Conservation (phyloP, 1,140 invertebrate species). For the Doryteuthis pealeii region DNA sequence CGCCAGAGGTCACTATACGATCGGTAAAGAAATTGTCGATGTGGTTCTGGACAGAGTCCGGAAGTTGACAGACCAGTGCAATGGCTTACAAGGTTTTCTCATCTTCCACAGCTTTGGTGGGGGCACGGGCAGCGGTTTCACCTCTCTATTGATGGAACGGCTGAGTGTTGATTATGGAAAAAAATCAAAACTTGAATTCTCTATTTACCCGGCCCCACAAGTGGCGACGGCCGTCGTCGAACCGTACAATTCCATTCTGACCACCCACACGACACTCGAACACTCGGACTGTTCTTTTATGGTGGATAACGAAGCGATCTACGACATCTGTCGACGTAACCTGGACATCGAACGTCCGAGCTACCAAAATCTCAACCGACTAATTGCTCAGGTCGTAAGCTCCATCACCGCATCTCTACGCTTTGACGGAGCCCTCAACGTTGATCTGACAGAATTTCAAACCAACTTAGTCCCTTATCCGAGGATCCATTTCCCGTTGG, state of each 20-base stretch:
- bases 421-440: conserved; percentile 73
- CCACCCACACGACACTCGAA: conserved; percentile 66
- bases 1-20: conserved; percentile 55
- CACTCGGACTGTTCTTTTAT: conserved; percentile 75
- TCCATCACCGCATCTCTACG: conserved; percentile 67
- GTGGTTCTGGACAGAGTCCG: conserved; percentile 33
- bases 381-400: conserved; percentile 60
- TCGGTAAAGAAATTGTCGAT: conserved; percentile 56
- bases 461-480: conserved; percentile 66
- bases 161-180: conserved; percentile 86
- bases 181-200: conserved; percentile 74
- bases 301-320: conserved; percentile 61
- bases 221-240: conserved; percentile 59
- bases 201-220: conserved; percentile 55
- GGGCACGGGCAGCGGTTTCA: conserved; percentile 72
- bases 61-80: conserved; percentile 43
- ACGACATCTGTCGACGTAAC: conserved; percentile 68
- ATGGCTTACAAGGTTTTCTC: conserved; percentile 45
- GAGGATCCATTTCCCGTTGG: conserved; percentile 52
- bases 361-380: conserved; percentile 44
- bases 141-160: conserved; percentile 83
- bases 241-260: conserved; percentile 61
- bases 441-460: conserved; percentile 72
- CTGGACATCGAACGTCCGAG: conserved; percentile 41
- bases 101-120: conserved; percentile 42